Base-by-base conservation (phyloP, 1,140 invertebrate species). In the Metopolophium dirhodum region DNA sequence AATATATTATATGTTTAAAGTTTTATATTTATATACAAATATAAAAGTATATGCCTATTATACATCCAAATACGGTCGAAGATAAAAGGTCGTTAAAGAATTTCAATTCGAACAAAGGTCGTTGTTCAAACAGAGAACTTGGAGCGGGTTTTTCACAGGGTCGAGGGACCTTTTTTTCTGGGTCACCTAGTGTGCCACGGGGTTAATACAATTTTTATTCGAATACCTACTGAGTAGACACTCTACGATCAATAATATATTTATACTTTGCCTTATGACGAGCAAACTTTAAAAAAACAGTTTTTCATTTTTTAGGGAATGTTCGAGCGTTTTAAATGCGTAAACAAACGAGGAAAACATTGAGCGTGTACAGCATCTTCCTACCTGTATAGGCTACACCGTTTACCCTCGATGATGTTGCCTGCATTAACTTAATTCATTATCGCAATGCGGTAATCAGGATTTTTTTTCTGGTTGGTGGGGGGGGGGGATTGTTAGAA, bases 1-100 rank as follows among this genome's bases (percentile, higher is more conserved):
- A 41, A 41, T 41, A 41, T 41, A 41, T 41, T 41, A 41, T 41
- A 41, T 41, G 37, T 37, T 37, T 37, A 37, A 2, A 7, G 2
- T 35, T 49, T 49, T 49, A 88, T 54, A 88, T 89, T 54, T 7
- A 88, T 37, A 54, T 22, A 86, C 9, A 86, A 47, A 86, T 86
- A 18, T 86, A 18, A 4, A n/a, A 89, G 11, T 37, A 86, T 26
- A 85, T 45, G 30, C 23, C 41, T 41, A 47, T 26, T 30, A 54
- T 37, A 37, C 20, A 57, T 37, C 47, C 18, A 57, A 57, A 37
- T 89, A 89, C 51, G 35, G 22, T 26, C 22, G 49, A 89, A 47
- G 49, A 89, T 54, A 89, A 89, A 89, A 88, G 86, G 86, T 88
- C 45, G 30, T 88, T 88, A 88, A 49, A 89, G 22, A 89, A 89